Evolutionary conservation across 2,797 vertebrate genomes (phyloP), one percentile per base, ranked within the genome.

Genomic region (Sebastes reedi): DNA sequence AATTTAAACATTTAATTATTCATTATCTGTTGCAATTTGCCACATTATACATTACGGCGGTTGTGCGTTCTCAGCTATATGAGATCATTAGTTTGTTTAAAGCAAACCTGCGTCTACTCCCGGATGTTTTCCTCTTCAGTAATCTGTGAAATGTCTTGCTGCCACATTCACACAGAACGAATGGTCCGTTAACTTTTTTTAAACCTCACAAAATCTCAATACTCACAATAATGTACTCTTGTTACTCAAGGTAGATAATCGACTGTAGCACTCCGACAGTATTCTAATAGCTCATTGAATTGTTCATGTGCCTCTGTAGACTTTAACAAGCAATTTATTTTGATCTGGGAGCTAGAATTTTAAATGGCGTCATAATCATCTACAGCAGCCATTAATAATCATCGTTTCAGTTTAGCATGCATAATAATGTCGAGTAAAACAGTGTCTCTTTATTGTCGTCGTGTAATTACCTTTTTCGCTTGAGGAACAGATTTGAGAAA

Each of bases 1-100:
- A 75, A 91, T 88, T 92, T 64, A 81, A 79, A 80, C 70, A 64
- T 88, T 91, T 70, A 76, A 91, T 90, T 89, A 90, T 88, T 89
- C 81, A 91, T 89, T 32, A 83, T 84, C 50, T n/a, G 6, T 55
- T 70, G 55, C 25, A 71, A 54, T 73, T 78, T 75, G 54, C 72
- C 42, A 71, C 67, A 72, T 79, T 32, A 69, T 74, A 81, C 67
- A 69, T 86, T 68, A 30, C 32, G 39, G 39, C 12, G 27, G 4
- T 67, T 80, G 61, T 36, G 64, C 5, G 29, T 25, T 16, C 72
- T 78, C 59, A 2, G 58, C 67, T 77, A 59, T 36, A 70, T 50
- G 62, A 68, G 79, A 52, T 78, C 69, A 84, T 87, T 79, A 4
- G 69, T 84, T 84, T 77, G 71, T 65, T 69, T 25, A 32, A 24